Evolutionary conservation across 1,140 invertebrate genomes (phyloP), one percentile per base, ranked within the genome.

Genomic region (Pseudomyrmex dendroicus): DNA sequence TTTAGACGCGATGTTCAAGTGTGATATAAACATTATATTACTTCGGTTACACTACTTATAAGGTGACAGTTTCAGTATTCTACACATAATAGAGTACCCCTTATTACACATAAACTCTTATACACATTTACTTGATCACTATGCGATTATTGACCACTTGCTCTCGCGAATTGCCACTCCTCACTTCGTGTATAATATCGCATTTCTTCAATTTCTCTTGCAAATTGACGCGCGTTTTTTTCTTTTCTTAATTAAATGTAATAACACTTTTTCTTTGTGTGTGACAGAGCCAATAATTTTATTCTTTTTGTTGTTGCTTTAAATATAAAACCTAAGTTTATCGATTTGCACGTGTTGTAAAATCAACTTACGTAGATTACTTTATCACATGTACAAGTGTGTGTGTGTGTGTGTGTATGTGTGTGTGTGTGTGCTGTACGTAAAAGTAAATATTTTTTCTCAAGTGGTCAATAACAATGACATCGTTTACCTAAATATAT

Each of bases 31-130:
- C 57, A 48, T 72, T 56, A 46, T 17, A 5, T 56, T 57, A 68
- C 22, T 78, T 78, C 54, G 56, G 35, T 68, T 46, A 2, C 66
- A 2, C 44, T 80, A 80, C n/a, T 22, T 80, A 70, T 72, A 59
- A 59, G 66, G 46, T 80, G 66, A 80, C 54, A 78, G 76, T 80
- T 80, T 80, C 5, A 80, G n/a, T 61, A 72, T 62, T 80, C 66
- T 80, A 80, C 46, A 50, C 72, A 15, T 25, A 52, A 35, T 35
- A 35, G 35, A 35, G 5, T 35, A 35, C 5, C 35, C 0, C 35
- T 35, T 35, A 35, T 35, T 35, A 35, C 35, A 22, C 67, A 2
- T 76, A 64, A 76, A 48, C 50, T 2, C 61, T 64, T 64, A 76
- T 35, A 35, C 35, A 35, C 56, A 61, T 25, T 78, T 35, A 59